phyloP scores from a whole-genome alignment of 37 sponge, comb jelly and placozoan genomes.

The Eunapius fragilis region DNA sequence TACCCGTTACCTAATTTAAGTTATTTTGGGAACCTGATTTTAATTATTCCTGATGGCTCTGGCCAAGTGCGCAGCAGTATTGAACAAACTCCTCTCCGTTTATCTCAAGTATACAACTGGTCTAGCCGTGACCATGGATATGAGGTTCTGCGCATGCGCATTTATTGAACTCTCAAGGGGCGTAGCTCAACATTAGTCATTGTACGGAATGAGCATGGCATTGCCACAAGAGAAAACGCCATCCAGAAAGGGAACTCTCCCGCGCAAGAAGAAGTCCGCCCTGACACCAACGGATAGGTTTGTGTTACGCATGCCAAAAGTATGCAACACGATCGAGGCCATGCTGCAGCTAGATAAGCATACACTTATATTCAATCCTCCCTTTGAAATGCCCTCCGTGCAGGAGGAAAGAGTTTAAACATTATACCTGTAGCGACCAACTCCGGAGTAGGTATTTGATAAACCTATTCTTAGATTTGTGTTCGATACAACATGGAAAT shows the following conservation, averaged over 20 bases:
- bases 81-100: too few relatives aligned
- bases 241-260: background rate
- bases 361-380: too few relatives aligned
- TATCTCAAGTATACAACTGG: background rate
- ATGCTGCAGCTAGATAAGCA: background rate
- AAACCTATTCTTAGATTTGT: too few relatives aligned
- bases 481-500: too few relatives aligned
- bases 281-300: background rate
- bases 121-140: background rate
- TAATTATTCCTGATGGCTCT: too few relatives aligned
- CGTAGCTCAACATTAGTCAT: background rate
- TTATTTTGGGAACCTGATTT: too few relatives aligned
- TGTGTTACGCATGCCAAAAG: background rate
- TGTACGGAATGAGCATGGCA: background rate
- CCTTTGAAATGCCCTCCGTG: too few relatives aligned
- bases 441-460: too few relatives aligned
- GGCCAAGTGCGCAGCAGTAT: too few relatives aligned
- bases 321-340: background rate
- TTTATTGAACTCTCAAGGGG: background rate
- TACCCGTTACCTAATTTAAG: too few relatives aligned
- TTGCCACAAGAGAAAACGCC: background rate
- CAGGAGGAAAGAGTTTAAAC: too few relatives aligned
- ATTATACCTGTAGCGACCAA: too few relatives aligned
- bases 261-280: background rate
- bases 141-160: background rate